Base-by-base conservation (phyloP, 1,140 invertebrate genomes). In the Eciton burchellii region DNA sequence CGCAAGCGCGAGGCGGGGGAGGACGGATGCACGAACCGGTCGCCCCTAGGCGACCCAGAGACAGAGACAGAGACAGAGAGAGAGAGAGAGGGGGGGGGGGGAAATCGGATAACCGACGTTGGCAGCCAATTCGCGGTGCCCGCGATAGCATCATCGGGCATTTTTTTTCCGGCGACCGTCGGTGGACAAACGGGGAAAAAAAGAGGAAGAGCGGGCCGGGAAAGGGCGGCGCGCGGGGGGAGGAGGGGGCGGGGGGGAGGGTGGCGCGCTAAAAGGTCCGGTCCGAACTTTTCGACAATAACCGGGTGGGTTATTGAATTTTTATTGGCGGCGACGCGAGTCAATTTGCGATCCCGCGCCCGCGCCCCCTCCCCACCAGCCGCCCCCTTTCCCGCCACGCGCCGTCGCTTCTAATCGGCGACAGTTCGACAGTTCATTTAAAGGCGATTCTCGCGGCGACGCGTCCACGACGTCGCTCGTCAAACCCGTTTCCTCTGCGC, bases 311-410 rank as follows among this genome's bases (percentile, higher is more conserved):
- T 91, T 91, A 91, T 91, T 93, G 92, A 92, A 92, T 92, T 92
- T 93, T 93, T 92, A 92, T 92, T 92, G 90, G 89, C 85, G 87
- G 84, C 90, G 88, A 86, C 90, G n/a, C n/a, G 84, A 88, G 76
- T 89, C 91, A 92, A 93, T 92, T 92, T 92, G 90, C 89, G 88
- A 91, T 89, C 87, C 87, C 89, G 72, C 72, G 41, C 57, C 54
- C n/a, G 29, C 19, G 72, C 62, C 59, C 81, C 35, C 45, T 43
- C 83, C 49, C 43, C 60, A n/a, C 35, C 35, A 72, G 72, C 52
- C 57, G 47, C 24, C 26, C 21, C 72, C 62, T 60, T 83, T 43
- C 45, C 29, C 83, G 59, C 59, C 60, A n/a, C n/a, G n/a, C n/a
- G 26, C 47, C 83, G n/a, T 8, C 47, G 35, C 6, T 35, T 12